These are phyloP conservation scores for honey bee (Apis mellifera) DNA, from an alignment of 1,140 invertebrate species.

Conservation along the genomic window DNA sequence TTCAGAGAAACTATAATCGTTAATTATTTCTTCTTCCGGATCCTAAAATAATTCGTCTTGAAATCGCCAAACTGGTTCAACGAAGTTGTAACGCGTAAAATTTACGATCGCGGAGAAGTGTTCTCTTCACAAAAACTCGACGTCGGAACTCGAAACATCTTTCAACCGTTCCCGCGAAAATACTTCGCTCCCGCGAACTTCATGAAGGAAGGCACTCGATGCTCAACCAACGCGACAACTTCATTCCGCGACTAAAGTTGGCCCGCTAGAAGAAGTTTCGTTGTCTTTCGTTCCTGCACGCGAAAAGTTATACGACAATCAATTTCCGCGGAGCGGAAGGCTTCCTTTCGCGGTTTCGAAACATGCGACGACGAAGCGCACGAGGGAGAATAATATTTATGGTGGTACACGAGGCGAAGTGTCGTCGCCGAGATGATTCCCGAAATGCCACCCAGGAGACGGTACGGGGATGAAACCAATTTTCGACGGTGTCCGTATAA, in stretches of 20 bases:
- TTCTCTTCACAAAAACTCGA: not conserved
- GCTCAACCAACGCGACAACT: not conserved
- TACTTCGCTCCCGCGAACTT: not conserved
- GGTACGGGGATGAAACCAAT: constrained; percentile 76
- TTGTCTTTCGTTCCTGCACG: constrained; percentile 25
- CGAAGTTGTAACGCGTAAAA: not conserved
- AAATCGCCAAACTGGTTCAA: not conserved
- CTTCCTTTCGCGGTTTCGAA: constrained; percentile 35
- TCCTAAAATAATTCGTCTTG: not conserved
- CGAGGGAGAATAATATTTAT: constrained; percentile 64
- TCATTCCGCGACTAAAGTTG: not conserved
- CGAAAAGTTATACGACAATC: constrained; percentile 49
- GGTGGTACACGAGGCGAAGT: constrained; percentile 49
- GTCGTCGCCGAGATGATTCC: constrained; percentile 56
- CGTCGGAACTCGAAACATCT: not conserved
- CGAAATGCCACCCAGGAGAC: constrained; percentile 72
- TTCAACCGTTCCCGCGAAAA: no score
- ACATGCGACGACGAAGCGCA: constrained; percentile 15
- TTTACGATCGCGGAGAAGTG: not conserved
- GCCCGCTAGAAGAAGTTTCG: not conserved
- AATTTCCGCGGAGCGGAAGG: constrained; percentile 57
- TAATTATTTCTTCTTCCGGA: not conserved
- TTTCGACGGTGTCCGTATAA: constrained; percentile 76
- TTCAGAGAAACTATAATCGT: not conserved
- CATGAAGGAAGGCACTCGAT: not conserved